A percentile compares a stretch with the other conserved stretches of the same genome.
phyloP scores from a whole-genome alignment of 2,113 vertebrate species.

The Stomatorhinus ivindoensis region DNA sequence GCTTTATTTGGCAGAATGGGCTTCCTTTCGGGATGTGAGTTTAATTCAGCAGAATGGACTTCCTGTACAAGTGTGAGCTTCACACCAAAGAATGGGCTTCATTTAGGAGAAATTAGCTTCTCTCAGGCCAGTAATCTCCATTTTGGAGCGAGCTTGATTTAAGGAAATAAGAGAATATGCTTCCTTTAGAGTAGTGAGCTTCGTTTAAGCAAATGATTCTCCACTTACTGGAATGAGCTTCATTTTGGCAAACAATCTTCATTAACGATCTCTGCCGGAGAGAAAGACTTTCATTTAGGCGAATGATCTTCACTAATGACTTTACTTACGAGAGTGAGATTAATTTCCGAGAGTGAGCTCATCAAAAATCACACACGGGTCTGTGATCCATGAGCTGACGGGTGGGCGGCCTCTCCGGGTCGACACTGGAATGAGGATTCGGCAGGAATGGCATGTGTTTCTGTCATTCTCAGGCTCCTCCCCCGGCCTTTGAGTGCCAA shows the following conservation, averaged over 20 bases:
- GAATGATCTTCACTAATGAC: background rate
- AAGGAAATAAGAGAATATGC: background rate
- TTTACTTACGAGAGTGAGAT: background rate
- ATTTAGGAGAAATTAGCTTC: background rate
- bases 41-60: background rate
- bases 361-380: background rate
- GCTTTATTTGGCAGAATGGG: background rate
- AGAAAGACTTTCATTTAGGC: background rate
- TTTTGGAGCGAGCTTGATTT: background rate
- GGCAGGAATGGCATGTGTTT: background rate
- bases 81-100: no score
- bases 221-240: background rate
- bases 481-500: background rate
- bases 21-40: no score
- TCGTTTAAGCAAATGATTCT: background rate
- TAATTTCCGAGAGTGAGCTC: background rate
- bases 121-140: background rate
- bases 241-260: background rate
- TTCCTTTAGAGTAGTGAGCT: background rate
- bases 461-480: conserved; percentile 4
- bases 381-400: background rate
- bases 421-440: background rate
- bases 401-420: background rate
- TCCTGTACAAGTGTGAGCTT: no score
- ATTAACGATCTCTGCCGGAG: background rate